phyloP scores from a whole-genome alignment of 2,113 vertebrate genomes.

The Castor canadensis region DNA sequence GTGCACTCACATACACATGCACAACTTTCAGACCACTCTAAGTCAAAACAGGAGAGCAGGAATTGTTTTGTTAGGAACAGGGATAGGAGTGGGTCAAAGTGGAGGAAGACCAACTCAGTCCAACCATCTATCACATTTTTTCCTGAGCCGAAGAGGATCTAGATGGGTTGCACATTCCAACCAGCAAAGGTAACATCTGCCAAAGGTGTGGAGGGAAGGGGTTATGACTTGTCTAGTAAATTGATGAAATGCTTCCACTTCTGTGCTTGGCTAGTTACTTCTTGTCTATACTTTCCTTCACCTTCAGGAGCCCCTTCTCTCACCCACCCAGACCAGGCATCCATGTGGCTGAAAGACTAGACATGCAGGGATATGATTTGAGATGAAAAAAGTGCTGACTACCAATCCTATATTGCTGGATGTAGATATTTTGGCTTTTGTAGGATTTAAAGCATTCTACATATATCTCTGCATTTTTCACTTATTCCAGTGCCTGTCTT shows the following conservation, averaged over 20 bases:
- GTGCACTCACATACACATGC: not conserved
- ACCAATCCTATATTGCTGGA: not conserved
- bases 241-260: not conserved
- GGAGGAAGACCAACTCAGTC: not conserved
- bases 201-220: not conserved
- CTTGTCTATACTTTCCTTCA: not conserved
- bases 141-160: not conserved
- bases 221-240: not conserved
- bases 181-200: not conserved
- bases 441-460: not conserved
- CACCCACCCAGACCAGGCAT: not conserved
- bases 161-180: not conserved
- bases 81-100: not conserved
- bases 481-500: not conserved
- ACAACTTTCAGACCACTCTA: not conserved
- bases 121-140: not conserved
- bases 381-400: not conserved
- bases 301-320: not conserved
- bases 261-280: not conserved
- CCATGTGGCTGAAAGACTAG: not conserved
- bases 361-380: not conserved
- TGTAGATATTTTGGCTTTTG: not conserved
- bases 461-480: not conserved
- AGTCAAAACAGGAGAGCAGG: not conserved
- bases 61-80: not conserved